These are phyloP conservation scores for Triops cancriformis DNA, from an alignment of 1,140 invertebrate genomes.

Conservation along the genomic window DNA sequence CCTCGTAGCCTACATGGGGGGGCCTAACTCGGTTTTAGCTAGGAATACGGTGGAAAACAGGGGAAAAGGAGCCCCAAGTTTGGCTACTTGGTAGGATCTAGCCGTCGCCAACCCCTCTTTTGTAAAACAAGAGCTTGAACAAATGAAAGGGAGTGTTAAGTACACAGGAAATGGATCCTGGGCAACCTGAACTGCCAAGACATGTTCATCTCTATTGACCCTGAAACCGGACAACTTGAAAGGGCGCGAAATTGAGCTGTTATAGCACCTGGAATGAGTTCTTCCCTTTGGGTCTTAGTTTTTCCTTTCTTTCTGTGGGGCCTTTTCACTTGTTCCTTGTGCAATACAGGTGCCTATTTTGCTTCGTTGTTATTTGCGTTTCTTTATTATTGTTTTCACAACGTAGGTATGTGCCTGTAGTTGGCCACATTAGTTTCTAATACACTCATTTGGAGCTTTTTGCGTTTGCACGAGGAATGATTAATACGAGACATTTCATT, in stretches of 20 bases:
- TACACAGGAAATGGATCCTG: slow-evolving; percentile 6
- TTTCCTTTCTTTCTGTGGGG: neutral
- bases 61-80: neutral
- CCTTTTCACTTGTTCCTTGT: too few species aligned
- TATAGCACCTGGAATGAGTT: neutral
- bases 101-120: neutral
- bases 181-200: neutral
- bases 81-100: neutral
- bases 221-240: neutral
- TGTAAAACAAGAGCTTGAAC: slow-evolving; percentile 13
- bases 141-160: slow-evolving; percentile 10
- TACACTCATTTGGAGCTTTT: too few species aligned
- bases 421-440: too few species aligned
- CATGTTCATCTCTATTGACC: neutral
- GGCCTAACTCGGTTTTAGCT: neutral
- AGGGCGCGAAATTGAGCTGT: neutral
- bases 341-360: too few species aligned
- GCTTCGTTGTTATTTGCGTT: too few species aligned
- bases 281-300: neutral
- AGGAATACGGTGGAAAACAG: neutral
- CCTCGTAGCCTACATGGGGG: neutral
- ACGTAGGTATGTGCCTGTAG: too few species aligned
- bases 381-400: too few species aligned
- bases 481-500: too few species aligned
- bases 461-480: too few species aligned